A percentile compares a stretch with the other conserved stretches of the same genome.
Conservation (phyloP, 2,888 invertebrate species). For the Phasia obesa region DNA sequence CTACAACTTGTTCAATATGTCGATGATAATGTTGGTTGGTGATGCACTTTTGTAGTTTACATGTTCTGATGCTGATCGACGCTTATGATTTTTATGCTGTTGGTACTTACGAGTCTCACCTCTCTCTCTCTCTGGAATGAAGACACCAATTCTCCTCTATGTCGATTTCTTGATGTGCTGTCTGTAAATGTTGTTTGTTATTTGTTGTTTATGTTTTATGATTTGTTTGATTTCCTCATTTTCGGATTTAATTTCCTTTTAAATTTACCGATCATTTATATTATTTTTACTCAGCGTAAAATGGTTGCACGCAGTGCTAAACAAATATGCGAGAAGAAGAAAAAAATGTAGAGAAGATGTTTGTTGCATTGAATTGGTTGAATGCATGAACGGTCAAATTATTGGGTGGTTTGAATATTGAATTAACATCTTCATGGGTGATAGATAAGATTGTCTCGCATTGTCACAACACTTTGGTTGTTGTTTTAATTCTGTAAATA, state of each 20-base stretch:
- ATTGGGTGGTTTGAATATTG: conserved; percentile 49
- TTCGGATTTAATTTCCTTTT: conserved; percentile 80
- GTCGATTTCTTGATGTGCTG: conserved; percentile 52
- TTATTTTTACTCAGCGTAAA: conserved; percentile 50
- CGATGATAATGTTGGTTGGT: conserved; percentile 24
- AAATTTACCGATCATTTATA: conserved; percentile 77
- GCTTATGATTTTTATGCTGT: conserved; percentile 32
- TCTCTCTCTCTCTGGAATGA: background rate
- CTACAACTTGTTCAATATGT: conserved; percentile 15
- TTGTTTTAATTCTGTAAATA: background rate
- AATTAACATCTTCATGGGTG: conserved; percentile 55
- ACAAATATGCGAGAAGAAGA: background rate
- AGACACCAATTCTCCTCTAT: conserved; percentile 14
- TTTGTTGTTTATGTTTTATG: conserved; percentile 75
- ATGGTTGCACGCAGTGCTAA: conserved; percentile 44
- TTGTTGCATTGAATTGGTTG: conserved; percentile 38
- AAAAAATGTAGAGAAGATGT: background rate
- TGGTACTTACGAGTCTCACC: conserved; percentile 5
- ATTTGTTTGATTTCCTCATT: conserved; percentile 81
- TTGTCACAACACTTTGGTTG: conserved; percentile 30
- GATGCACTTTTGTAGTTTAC: conserved; percentile 20
- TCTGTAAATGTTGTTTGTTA: conserved; percentile 63
- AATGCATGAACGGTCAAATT: conserved; percentile 54
- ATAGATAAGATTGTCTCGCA: conserved; percentile 33
- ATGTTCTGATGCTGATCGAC: conserved; percentile 32